Conservation (phyloP, 2,888 invertebrate species). For the Megastigmus dorsalis region DNA sequence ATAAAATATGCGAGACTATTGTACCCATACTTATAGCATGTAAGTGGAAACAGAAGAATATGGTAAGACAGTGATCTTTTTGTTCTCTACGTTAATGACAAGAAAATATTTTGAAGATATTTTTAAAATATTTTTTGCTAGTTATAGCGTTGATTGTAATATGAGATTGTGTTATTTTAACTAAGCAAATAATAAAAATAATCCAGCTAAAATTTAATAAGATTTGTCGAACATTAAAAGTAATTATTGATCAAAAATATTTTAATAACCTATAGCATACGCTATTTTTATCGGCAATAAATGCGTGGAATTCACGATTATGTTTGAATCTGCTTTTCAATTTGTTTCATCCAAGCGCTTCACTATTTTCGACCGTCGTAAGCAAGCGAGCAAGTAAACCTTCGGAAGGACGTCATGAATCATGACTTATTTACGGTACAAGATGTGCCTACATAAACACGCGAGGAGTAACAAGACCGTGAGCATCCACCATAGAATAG, state of each 20-base stretch:
- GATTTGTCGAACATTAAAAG: neutral
- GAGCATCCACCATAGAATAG: neutral
- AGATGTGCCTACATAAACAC: conserved; percentile 11
- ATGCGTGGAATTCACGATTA: conserved; percentile 9
- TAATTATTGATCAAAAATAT: neutral
- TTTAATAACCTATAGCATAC: neutral
- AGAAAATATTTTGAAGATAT: too few species aligned
- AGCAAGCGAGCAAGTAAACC: conserved; percentile 6
- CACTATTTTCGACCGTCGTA: neutral
- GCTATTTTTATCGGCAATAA: conserved; percentile 11
- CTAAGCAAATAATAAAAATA: too few species aligned
- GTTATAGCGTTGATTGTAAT: too few species aligned
- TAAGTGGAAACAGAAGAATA: too few species aligned
- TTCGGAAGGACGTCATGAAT: conserved; percentile 40
- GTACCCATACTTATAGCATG: too few species aligned
- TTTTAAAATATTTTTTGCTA: too few species aligned
- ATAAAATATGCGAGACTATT: too few species aligned
- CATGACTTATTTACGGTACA: conserved; percentile 45
- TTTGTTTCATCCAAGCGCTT: conserved; percentile 8
- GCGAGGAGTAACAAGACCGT: neutral
- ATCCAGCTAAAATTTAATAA: too few species aligned
- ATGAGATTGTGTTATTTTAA: too few species aligned
- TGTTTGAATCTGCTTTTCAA: conserved; percentile 9
- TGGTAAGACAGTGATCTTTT: too few species aligned
- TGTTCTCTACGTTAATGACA: too few species aligned